These are phyloP conservation scores for Spea multiplicata DNA, from an alignment of 2,113 vertebrate genomes.

Conservation along the genomic window DNA sequence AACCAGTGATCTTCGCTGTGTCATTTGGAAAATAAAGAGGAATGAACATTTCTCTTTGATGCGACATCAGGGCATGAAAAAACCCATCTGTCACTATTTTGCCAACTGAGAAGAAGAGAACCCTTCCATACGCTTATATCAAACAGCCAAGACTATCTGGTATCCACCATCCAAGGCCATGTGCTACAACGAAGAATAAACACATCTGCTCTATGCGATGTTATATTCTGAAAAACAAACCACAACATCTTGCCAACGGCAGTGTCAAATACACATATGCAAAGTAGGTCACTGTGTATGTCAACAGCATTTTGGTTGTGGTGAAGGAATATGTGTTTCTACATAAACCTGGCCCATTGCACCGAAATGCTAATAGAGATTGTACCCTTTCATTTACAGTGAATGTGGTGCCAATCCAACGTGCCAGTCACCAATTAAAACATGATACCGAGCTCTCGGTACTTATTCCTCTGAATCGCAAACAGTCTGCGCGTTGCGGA, in stretches of 20 bases:
- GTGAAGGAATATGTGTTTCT: not conserved
- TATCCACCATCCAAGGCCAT: conserved; percentile 2
- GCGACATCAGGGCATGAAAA: conserved; percentile 38
- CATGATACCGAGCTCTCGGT: no score
- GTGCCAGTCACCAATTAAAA: no score
- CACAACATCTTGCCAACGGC: not conserved
- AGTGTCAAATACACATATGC: not conserved
- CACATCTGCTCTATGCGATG: not conserved
- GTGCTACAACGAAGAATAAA: conserved; percentile 14
- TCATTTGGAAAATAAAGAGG: conserved; percentile 4
- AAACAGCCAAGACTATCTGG: conserved; percentile 3
- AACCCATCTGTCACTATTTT: conserved; percentile 30
- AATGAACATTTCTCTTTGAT: conserved; percentile 39
- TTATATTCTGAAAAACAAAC: conserved; percentile 3
- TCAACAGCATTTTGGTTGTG: not conserved
- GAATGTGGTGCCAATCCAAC: no score
- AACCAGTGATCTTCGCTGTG: conserved; percentile 1
- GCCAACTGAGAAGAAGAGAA: conserved; percentile 1
- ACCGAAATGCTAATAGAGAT: not conserved
- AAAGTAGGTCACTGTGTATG: not conserved
- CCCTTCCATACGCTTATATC: not conserved
- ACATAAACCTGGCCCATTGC: not conserved
- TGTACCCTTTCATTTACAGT: no score
- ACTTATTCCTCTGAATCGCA: no score
- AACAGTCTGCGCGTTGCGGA: no score